A percentile compares a stretch with the other conserved stretches of the same genome.
Conservation (phyloP, 2,888 invertebrate species). For the Balanococcus diminutus region DNA sequence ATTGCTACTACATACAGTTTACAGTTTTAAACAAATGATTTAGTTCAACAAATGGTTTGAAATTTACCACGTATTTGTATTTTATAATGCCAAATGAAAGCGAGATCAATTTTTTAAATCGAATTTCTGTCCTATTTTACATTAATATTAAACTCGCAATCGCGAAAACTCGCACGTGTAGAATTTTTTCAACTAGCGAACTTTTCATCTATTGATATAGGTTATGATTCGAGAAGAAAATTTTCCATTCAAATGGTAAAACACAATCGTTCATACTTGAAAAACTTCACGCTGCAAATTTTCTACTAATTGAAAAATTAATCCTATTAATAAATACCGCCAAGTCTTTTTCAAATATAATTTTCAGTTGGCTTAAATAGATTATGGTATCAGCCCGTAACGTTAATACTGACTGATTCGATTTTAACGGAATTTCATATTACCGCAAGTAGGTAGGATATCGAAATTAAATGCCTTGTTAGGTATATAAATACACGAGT, state of each 20-base stretch:
- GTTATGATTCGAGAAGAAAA: not conserved
- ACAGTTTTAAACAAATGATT: constrained; percentile 25
- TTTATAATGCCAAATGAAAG: not conserved
- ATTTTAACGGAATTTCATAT: not conserved
- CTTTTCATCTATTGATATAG: constrained; percentile 9
- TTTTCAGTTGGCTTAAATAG: not conserved
- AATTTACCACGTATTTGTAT: constrained; percentile 18
- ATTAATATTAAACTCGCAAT: not conserved
- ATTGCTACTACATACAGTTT: not conserved
- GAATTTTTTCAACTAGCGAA: not conserved
- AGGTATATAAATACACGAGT: not conserved
- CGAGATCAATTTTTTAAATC: not conserved
- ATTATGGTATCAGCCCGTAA: not conserved
- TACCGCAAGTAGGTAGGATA: not conserved
- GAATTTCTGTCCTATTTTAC: not conserved
- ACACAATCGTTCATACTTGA: constrained; percentile 5
- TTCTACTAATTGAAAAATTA: constrained; percentile 18
- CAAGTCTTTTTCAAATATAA: constrained; percentile 17
- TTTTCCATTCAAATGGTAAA: not conserved
- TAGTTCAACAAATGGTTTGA: not conserved
- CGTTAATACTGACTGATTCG: constrained; percentile 12
- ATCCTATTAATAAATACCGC: constrained; percentile 19
- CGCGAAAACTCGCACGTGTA: too few relatives aligned
- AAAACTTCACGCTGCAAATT: constrained; percentile 16
- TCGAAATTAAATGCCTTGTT: not conserved